Conservation (phyloP, 2,888 invertebrate species). For the Drosophila anceps region DNA sequence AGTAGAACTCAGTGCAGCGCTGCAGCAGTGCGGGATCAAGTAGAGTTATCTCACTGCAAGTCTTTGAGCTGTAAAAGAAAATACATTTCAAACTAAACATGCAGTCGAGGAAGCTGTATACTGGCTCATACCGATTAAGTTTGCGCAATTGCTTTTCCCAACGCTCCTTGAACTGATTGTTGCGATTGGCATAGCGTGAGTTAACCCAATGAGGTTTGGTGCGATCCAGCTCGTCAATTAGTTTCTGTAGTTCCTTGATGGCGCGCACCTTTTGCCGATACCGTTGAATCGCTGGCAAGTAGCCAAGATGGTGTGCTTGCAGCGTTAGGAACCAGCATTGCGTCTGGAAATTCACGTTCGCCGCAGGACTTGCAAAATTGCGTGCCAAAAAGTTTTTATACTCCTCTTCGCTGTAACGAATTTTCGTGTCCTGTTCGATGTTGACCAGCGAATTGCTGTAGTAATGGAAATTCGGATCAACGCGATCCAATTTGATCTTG, state of each 20-base stretch:
- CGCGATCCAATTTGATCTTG: conserved; percentile 95
- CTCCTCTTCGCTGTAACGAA: conserved; percentile 93
- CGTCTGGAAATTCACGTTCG: conserved; percentile 96
- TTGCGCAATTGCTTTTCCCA: conserved; percentile 95
- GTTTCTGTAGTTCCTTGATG: conserved; percentile 92
- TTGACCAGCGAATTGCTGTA: conserved; percentile 91
- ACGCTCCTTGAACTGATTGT: conserved; percentile 92
- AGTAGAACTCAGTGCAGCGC: conserved; percentile 94
- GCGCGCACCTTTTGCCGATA: conserved; percentile 90
- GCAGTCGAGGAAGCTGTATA: neutral
- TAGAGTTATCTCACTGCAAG: conserved; percentile 95
- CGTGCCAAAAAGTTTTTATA: conserved; percentile 86
- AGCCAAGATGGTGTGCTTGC: conserved; percentile 96
- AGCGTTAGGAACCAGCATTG: conserved; percentile 98
- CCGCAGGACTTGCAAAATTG: conserved; percentile 57
- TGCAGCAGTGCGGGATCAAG: conserved; percentile 93
- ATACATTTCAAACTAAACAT: neutral
- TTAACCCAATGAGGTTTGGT: conserved; percentile 94
- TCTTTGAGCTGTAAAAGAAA: conserved; percentile 89
- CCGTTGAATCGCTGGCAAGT: conserved; percentile 95
- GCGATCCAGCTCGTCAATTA: conserved; percentile 93
- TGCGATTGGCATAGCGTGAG: conserved; percentile 90
- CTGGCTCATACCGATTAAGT: conserved; percentile 87
- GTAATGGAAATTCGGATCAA: conserved; percentile 95
- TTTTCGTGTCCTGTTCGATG: conserved; percentile 92